Evolutionary conservation across 2,113 vertebrate genomes (phyloP), one percentile per base, ranked within the genome.

Genomic region (Tetrax tetrax): DNA sequence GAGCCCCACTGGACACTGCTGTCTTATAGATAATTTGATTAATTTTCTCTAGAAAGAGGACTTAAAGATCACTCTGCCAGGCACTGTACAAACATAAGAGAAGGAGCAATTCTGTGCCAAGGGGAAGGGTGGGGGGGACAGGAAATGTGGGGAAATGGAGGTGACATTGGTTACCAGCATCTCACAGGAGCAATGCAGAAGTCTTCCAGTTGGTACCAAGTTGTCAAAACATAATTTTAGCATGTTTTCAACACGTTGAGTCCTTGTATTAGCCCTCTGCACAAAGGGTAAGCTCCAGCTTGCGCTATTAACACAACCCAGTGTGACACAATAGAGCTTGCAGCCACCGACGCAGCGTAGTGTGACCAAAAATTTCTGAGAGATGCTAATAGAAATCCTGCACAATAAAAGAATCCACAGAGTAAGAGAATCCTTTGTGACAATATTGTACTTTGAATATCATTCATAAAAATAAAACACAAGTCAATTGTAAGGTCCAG

Each of bases 401-500:
- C 41, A 53, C 59, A 53, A 61, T 41, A 57, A 68, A 93, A 90
- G 92, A 75, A 95, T 69, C 43, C 69, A 37, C 31, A 22, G 80
- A 82, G 45, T 57, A 90, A 84, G 92, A 93, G 87, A 96, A 95
- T 95, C 93, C 81, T 66, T 94, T 96, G 74, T 80, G 89, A 89
- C 95, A 96, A 93, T 95, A 97, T 97, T 96, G 45, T 94, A 91
- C 95, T 90, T 90, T 43, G 75, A 94, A 90, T 80, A 80, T 95
- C 91, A 97, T 97, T 98, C 96, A 95, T 94, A 97, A 95, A 97
- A 97, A 90, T 91, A 96, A 97, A 98, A 92, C 93, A 97, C 79
- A 95, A 96, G 89, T 83, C 83, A 96, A 97, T 88, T 95, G 94
- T 72, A 77, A 93, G 84, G 92, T 87, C 97, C 85, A 86, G 70